Conservation (phyloP, 2,113 vertebrate genomes). For the Marmota monax region DNA sequence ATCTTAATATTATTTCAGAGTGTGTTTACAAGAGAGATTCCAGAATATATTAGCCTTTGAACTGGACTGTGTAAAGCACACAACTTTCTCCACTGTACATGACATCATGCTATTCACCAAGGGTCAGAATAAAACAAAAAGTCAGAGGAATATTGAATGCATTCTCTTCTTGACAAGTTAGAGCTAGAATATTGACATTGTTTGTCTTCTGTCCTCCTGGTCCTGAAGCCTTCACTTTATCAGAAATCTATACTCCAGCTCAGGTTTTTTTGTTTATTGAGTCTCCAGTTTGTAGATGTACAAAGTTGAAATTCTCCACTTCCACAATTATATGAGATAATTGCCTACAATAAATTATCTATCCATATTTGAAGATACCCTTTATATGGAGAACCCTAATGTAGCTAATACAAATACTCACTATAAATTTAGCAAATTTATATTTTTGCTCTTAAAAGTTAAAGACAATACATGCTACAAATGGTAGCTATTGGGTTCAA, state of each 20-base stretch:
- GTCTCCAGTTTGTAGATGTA: background rate
- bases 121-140: background rate
- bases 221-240: background rate
- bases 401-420: no score
- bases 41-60: background rate
- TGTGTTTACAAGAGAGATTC: background rate
- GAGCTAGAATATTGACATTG: background rate
- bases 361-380: no score
- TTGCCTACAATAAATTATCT: background rate
- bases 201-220: background rate
- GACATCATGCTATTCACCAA: background rate
- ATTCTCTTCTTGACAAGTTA: background rate
- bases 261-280: background rate
- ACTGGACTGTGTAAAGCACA: background rate
- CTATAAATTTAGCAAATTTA: no score
- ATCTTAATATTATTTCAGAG: background rate
- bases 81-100: background rate
- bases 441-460: no score
- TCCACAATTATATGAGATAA: background rate
- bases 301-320: background rate
- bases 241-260: no score
- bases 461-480: no score
- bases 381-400: no score
- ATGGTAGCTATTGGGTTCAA: no score
- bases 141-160: background rate